Base-by-base conservation (phyloP, 2,888 invertebrate species). In the Desoria tigrina region DNA sequence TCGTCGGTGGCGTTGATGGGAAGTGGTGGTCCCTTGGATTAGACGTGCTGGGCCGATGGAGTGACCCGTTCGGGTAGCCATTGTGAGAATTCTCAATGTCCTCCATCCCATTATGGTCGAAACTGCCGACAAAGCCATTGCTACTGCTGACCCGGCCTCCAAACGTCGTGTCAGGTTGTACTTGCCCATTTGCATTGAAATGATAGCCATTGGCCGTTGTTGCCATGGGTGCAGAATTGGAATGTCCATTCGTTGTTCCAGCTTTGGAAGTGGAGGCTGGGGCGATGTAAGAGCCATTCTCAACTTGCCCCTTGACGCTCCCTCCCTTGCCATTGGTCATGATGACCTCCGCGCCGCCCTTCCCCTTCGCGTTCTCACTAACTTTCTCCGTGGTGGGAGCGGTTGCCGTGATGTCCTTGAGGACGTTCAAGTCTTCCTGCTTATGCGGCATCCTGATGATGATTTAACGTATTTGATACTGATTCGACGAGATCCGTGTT, bases 251-350 rank as follows among this genome's bases (percentile, higher is more conserved):
- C 32, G 32, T 32, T 32, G 32, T 32, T 32, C 32, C 32, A 4
- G 32, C n/a, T n/a, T 32, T 32, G 11, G 32, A 32, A 32, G 45
- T 18, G 45, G n/a, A 16, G 45, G 6, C 18, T 9, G 45, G 45
- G 45, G 7, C n/a, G 45, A 45, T 16, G 45, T 45, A n/a, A n/a
- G 45, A 16, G 45, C 45, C 45, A 39, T 45, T 16, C 32, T 32
- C 32, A n/a, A n/a, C n/a, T n/a, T n/a, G n/a, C 32, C 32, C 32
- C 11, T 32, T 32, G 32, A 32, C n/a, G n/a, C n/a, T n/a, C n/a
- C n/a, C n/a, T n/a, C n/a, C 32, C 32, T 32, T 21, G 6, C 45
- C n/a, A 21, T 45, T 45, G 45, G 45, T 45, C n/a, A 21, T 45
- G 16, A n/a, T 6, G n/a, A 6, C 16, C n/a, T 45, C n/a, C 9